A percentile compares a stretch with the other conserved stretches of the same genome.
Conservation (phyloP, 2,797 vertebrate species). For the Dallia pectoralis region DNA sequence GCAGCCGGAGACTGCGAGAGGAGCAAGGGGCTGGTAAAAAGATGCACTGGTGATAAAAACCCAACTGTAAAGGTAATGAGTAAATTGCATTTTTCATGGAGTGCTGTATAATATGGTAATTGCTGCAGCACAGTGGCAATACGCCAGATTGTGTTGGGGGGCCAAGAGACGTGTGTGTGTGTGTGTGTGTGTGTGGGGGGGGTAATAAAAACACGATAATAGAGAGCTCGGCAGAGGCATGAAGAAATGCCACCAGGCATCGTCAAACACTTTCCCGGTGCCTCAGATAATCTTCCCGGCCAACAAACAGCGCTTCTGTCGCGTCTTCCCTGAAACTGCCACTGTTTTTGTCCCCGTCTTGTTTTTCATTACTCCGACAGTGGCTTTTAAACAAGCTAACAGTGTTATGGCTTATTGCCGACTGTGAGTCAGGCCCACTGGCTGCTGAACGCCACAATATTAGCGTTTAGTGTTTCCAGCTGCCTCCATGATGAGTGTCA, state of each 20-base stretch:
- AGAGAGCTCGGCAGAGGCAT: not conserved
- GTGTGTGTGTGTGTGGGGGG: too few relatives aligned
- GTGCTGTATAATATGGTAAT: conserved; percentile 21
- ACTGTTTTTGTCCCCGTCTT: conserved; percentile 20
- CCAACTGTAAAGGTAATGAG: conserved; percentile 10
- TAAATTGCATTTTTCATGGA: conserved; percentile 21
- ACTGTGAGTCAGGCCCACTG: conserved; percentile 30
- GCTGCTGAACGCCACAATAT: conserved; percentile 38
- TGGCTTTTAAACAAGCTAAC: conserved; percentile 28
- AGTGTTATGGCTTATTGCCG: conserved; percentile 40
- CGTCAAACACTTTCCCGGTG: conserved; percentile 1
- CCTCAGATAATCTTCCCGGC: not conserved
- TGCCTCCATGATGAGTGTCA: conserved; percentile 48
- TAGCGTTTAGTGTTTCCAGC: conserved; percentile 53
- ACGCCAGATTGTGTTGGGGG: not conserved
- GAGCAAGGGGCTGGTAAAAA: conserved; percentile 10
- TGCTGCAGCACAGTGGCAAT: conserved; percentile 12
- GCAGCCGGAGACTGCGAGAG: not conserved
- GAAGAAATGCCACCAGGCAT: not conserved
- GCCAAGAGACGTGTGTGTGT: not conserved
- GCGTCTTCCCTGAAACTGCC: not conserved
- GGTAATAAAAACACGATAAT: conserved; percentile 10
- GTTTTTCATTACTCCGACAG: conserved; percentile 24
- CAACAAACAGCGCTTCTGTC: conserved; percentile 1
- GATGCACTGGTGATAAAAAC: conserved; percentile 11